These are phyloP conservation scores for Gouania willdenowi DNA, from an alignment of 2,797 vertebrate species.

Conservation along the genomic window DNA sequence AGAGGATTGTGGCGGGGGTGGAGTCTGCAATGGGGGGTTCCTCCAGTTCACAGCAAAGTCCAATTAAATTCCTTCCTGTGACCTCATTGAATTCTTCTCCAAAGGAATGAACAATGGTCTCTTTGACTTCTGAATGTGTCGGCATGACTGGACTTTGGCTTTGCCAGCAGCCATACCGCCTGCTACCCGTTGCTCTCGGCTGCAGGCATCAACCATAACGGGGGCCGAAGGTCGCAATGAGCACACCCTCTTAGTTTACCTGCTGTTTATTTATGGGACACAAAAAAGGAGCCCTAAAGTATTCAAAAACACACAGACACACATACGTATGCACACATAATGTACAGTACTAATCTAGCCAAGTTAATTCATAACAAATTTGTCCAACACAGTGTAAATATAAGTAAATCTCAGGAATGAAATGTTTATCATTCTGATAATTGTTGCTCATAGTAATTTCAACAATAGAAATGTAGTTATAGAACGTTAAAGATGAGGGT, in stretches of 20 bases:
- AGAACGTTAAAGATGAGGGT: background rate
- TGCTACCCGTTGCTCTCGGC: background rate
- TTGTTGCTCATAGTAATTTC: too few relatives aligned
- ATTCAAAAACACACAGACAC: too few relatives aligned
- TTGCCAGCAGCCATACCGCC: background rate
- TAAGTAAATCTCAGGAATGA: too few relatives aligned
- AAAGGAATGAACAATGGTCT: conserved; percentile 75
- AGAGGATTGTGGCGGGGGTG: background rate
- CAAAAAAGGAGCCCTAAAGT: too few relatives aligned
- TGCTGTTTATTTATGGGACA: too few relatives aligned
- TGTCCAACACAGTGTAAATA: too few relatives aligned
- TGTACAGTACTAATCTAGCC: too few relatives aligned
- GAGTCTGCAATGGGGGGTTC: background rate
- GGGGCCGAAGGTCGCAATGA: conserved; percentile 4
- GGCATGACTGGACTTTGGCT: conserved; percentile 41
- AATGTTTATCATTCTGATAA: too few relatives aligned
- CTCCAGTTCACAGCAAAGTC: conserved; percentile 29
- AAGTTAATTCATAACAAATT: too few relatives aligned
- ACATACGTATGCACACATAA: too few relatives aligned
- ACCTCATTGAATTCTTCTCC: conserved; percentile 83
- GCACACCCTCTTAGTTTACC: too few relatives aligned
- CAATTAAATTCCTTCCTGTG: conserved; percentile 79
- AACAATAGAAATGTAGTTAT: too few relatives aligned
- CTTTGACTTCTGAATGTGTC: conserved; percentile 78
- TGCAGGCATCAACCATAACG: background rate